These are phyloP conservation scores for Eulemur rufifrons DNA, from an alignment of 2,113 vertebrate genomes.

Conservation along the genomic window DNA sequence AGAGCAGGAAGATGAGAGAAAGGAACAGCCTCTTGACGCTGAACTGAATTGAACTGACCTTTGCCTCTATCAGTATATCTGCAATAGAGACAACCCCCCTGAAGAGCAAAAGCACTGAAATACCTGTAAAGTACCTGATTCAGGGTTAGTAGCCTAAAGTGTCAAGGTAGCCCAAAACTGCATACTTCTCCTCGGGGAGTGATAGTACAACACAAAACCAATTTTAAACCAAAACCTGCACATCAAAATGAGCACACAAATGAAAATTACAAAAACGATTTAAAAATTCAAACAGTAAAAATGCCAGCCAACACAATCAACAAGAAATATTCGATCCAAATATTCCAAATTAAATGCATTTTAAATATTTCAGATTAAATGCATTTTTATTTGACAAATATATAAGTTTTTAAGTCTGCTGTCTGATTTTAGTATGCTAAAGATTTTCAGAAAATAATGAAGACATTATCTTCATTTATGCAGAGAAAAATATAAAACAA, in stretches of 20 bases:
- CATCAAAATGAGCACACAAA: background rate
- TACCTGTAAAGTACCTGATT: background rate
- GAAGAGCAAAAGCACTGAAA: background rate
- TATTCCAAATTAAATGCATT: background rate
- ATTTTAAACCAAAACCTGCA: background rate
- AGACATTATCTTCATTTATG: background rate
- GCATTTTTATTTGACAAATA: background rate
- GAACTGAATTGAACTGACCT: background rate
- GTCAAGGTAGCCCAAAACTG: background rate
- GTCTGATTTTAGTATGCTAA: background rate
- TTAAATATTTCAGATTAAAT: background rate
- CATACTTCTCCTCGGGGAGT: background rate
- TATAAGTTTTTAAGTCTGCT: background rate
- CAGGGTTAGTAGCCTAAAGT: background rate
- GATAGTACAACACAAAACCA: background rate
- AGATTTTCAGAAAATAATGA: background rate
- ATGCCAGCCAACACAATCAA: background rate
- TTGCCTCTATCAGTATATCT: background rate
- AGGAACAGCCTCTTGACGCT: background rate
- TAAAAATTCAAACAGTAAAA: background rate
- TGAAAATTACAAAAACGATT: background rate
- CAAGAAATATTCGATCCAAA: background rate
- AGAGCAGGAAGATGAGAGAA: background rate
- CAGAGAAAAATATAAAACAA: conserved; percentile 5
- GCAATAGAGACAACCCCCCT: background rate